Evolutionary conservation across 2,113 vertebrate genomes (phyloP), one percentile per base, ranked within the genome.

Genomic region (Butastur rufipennis): DNA sequence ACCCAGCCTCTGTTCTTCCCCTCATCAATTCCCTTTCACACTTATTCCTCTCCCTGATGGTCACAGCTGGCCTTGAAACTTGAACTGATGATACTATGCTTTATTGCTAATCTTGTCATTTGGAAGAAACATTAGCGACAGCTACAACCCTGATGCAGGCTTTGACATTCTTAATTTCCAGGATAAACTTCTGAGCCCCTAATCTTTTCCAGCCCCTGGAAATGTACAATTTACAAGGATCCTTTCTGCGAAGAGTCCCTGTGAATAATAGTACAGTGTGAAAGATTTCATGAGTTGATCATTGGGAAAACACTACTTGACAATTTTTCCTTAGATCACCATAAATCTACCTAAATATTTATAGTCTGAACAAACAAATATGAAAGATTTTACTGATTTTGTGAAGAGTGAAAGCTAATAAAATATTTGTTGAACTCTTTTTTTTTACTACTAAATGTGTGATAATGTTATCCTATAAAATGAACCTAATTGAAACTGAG

Each of bases 111-210:
- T 90, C 62, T 87, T 89, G 48, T 88, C 72, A 88, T 93, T 93
- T 68, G 53, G 53, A 82, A 29, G 53, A 88, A 90, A 63, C 38
- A 56, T 48, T 93, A 73, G 68, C 7, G 29, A 27, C 53, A 86
- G 10, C 32, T 70, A 48, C 62, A 86, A 52, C 2, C 34, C 16
- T 74, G 42, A 86, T 63, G 18, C 83, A 81, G 26, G 32, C 21
- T 94, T 91, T 96, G 43, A 63, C 40, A 50, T 59, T 85, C 67
- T 86, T 93, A 61, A 96, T 75, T 96, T 97, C 62, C 31, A 92
- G 50, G 66, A 86, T 63, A 88, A 92, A 86, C 12, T 86, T 84
- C n/a, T 74, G 71, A 90, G 45, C 22, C 16, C 9, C 21, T 93
- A 93, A 56, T 58, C 38, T 36, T 95, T 96, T 77, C 25, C 55